Percentiles rank a stretch among this genome's conserved stretches.
phyloP scores from a whole-genome alignment of 2,888 invertebrate species.

The Lacanobia wlatinum region DNA sequence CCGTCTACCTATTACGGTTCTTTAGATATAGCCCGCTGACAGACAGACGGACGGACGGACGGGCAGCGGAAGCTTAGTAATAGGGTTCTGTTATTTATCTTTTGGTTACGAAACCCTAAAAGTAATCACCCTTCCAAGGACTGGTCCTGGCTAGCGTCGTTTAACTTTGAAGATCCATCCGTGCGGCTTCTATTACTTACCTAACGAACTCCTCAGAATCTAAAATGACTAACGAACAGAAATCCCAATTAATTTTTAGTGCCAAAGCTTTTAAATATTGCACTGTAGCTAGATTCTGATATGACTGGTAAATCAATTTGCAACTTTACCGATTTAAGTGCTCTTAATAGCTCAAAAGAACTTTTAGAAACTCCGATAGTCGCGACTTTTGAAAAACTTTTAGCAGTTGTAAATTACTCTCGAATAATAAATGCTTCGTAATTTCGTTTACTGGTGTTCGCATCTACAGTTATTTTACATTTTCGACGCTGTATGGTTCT shows the following conservation, averaged over 20 bases:
- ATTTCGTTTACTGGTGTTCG: constrained; percentile 23
- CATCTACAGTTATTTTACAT: not conserved
- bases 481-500: not conserved
- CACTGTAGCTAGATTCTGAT: constrained; percentile 13
- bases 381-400: constrained; percentile 52
- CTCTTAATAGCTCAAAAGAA: constrained; percentile 42
- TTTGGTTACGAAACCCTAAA: too few relatives aligned
- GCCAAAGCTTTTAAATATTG: constrained; percentile 33
- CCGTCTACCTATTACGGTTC: too few relatives aligned
- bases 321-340: constrained; percentile 54
- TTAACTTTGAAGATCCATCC: not conserved
- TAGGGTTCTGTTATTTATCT: too few relatives aligned
- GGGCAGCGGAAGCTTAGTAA: too few relatives aligned
- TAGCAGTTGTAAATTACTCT: constrained; percentile 47
- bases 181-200: not conserved
- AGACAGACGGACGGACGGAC: too few relatives aligned
- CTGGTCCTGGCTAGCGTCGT: not conserved
- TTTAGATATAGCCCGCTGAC: too few relatives aligned
- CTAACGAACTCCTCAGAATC: not conserved
- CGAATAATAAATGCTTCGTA: constrained; percentile 49
- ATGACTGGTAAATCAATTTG: constrained; percentile 49
- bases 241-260: not conserved
- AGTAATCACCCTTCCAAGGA: not conserved
- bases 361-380: constrained; percentile 57
- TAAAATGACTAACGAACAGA: not conserved